Conservation (phyloP, 2,797 vertebrate genomes). For the Arnoldichthys spilopterus region DNA sequence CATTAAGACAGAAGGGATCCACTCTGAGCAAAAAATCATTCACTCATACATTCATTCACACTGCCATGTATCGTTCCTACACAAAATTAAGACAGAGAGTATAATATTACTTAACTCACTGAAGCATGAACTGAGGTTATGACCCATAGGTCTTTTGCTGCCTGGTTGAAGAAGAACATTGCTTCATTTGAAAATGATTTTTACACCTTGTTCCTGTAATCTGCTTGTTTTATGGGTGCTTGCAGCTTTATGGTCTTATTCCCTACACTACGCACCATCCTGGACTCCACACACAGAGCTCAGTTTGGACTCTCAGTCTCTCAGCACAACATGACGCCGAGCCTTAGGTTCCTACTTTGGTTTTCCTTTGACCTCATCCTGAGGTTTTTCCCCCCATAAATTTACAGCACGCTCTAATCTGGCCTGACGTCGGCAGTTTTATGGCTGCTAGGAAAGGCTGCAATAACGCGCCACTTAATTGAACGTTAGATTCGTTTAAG, state of each 20-base stretch:
- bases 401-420: constrained; percentile 66
- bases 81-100: too few species aligned
- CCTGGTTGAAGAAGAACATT: background rate
- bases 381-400: constrained; percentile 58
- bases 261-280: too few species aligned
- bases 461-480: constrained; percentile 73
- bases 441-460: constrained; percentile 65
- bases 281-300: background rate
- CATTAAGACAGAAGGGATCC: background rate
- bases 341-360: constrained; percentile 45
- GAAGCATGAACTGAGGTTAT: background rate
- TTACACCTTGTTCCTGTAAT: background rate
- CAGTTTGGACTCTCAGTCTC: background rate
- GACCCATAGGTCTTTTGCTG: background rate
- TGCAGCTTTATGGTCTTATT: background rate
- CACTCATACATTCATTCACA: too few species aligned
- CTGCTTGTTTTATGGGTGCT: background rate
- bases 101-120: background rate
- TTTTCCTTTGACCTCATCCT: constrained; percentile 45
- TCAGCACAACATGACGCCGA: constrained; percentile 18
- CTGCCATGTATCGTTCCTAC: too few species aligned
- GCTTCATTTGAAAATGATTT: background rate
- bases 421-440: constrained; percentile 66
- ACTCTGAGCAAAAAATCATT: background rate
- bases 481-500: constrained; percentile 70